These are phyloP conservation scores for Paraescarpia echinospica DNA, from an alignment of 1,140 invertebrate genomes.

Conservation along the genomic window DNA sequence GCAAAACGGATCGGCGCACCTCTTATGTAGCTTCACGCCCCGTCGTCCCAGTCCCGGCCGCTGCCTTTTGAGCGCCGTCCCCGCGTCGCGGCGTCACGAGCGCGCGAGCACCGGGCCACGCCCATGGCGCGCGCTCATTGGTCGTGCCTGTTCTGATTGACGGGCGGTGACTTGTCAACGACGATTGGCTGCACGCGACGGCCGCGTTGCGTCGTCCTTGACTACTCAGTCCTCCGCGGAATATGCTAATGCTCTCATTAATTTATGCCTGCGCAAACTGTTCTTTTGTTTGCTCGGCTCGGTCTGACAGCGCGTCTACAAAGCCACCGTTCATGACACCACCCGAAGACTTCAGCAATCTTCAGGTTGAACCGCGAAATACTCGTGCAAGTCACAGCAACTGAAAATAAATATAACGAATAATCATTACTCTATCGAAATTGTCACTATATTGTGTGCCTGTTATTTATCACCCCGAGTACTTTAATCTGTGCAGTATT, in stretches of 20 bases:
- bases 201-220: background rate
- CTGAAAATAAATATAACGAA: background rate
- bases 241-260: background rate
- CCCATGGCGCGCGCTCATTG: slow-evolving; percentile 8
- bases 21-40: slow-evolving; percentile 2
- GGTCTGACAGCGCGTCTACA: background rate
- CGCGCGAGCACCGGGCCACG: background rate
- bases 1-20: slow-evolving; percentile 20
- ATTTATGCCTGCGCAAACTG: background rate
- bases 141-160: background rate
- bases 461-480: background rate
- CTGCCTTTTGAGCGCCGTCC: background rate
- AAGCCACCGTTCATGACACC: background rate
- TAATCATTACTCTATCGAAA: background rate
- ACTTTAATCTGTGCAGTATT: background rate
- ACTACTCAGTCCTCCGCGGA: background rate
- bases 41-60: background rate
- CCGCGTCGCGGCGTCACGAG: background rate
- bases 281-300: background rate
- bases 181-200: background rate
- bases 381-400: background rate
- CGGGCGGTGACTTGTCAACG: slow-evolving; percentile 3
- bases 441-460: background rate
- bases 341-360: background rate
- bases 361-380: background rate